phyloP scores from a whole-genome alignment of 1,140 invertebrate genomes.

The Ooceraea biroi region DNA sequence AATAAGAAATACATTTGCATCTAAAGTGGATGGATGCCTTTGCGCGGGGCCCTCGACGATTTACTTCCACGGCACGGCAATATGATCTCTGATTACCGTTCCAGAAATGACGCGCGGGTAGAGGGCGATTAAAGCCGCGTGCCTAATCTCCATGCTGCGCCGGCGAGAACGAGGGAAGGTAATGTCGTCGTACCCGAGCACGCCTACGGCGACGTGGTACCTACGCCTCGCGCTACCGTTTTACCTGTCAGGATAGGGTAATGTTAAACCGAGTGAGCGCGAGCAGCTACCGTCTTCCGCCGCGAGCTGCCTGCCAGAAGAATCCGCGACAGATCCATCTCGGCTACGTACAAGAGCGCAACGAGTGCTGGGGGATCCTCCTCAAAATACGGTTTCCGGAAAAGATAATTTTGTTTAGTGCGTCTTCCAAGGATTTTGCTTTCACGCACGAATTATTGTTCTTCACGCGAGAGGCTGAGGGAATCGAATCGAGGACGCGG shows the following conservation, averaged over 20 bases:
- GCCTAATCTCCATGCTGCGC: conserved; percentile 52
- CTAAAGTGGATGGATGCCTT: conserved; percentile 60
- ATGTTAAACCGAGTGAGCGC: conserved; percentile 57
- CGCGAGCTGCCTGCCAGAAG: neutral
- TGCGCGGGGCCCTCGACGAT: conserved; percentile 38
- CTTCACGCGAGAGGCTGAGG: neutral
- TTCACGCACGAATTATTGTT: neutral
- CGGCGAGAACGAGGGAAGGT: conserved; percentile 33
- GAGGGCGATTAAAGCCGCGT: conserved; percentile 58
- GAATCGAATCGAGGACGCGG: neutral
- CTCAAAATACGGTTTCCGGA: neutral
- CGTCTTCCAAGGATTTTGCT: neutral
- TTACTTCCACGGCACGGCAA: conserved; percentile 51
- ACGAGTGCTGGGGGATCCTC: neutral
- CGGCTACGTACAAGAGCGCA: neutral
- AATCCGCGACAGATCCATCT: conserved; percentile 49
- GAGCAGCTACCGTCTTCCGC: conserved; percentile 56
- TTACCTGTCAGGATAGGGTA: conserved; percentile 80
- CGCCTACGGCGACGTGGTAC: conserved; percentile 81
- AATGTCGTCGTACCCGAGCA: conserved; percentile 54
- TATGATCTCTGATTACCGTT: conserved; percentile 58
- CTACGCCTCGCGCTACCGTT: conserved; percentile 82
- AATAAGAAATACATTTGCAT: conserved; percentile 62
- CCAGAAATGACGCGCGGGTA: conserved; percentile 53
- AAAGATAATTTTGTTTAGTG: neutral